A percentile compares a stretch with the other conserved stretches of the same genome.
Evolutionary conservation across 1,140 invertebrate genomes (phyloP).

Genomic region (Pseudomyrmex cubaensis): DNA sequence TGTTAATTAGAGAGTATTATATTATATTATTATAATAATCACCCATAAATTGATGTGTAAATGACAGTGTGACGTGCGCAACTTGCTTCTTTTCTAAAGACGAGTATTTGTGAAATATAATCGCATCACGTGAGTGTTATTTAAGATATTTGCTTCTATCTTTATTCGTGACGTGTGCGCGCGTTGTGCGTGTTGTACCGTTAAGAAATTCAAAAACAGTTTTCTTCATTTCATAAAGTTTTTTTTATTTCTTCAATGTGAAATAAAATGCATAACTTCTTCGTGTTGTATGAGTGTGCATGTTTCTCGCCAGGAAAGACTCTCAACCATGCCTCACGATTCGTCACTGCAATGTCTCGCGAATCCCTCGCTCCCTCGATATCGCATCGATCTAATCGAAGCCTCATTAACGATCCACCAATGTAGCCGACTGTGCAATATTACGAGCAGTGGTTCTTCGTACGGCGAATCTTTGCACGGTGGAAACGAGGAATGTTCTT

Average conservation of each 20-base stretch:
- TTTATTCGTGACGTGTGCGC: neutral
- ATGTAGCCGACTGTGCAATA: constrained; percentile 48
- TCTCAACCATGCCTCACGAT: constrained; percentile 64
- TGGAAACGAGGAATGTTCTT: neutral
- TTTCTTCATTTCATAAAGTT: neutral
- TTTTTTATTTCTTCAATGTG: neutral
- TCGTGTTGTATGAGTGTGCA: neutral
- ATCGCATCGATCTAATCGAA: constrained; percentile 79
- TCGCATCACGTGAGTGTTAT: neutral
- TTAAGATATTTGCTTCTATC: neutral
- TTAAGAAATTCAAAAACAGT: neutral
- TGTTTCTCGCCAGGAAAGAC: constrained; percentile 41
- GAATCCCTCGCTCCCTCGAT: constrained; percentile 76
- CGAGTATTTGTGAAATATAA: too few species aligned
- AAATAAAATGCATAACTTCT: neutral
- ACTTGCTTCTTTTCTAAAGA: too few species aligned
- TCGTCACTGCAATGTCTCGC: constrained; percentile 69
- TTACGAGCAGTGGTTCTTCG: constrained; percentile 76
- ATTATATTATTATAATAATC: neutral
- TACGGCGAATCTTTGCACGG: neutral
- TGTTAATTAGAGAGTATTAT: neutral
- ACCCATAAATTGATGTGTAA: too few species aligned
- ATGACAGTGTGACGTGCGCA: too few species aligned
- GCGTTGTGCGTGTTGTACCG: neutral
- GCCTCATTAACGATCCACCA: constrained; percentile 82